Percentiles rank a stretch among this genome's conserved stretches.
Evolutionary conservation across 1,140 invertebrate genomes (phyloP).

Genomic region (Drepana arcuata): DNA sequence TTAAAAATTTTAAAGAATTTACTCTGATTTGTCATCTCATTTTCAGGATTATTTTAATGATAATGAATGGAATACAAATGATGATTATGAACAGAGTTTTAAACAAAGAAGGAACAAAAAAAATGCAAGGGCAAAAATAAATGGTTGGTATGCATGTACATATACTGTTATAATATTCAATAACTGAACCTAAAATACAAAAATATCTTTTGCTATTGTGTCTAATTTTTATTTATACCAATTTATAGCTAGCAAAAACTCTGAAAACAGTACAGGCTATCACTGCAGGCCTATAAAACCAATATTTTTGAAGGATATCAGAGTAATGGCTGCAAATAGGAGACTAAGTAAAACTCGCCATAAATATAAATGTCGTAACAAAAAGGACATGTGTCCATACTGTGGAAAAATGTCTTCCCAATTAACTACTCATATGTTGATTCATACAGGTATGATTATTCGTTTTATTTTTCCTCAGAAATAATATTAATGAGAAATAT

Average conservation of each 20-base stretch:
- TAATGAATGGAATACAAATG: constrained; percentile 1
- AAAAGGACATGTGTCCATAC: constrained; percentile 22
- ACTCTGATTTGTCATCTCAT: constrained; percentile 1
- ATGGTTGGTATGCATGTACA: too few relatives aligned
- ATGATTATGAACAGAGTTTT: constrained; percentile 7
- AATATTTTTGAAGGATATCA: constrained; percentile 16
- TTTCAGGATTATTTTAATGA: constrained; percentile 10
- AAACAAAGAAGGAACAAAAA: too few relatives aligned
- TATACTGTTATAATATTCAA: too few relatives aligned
- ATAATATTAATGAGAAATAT: too few relatives aligned
- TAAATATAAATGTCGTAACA: neutral
- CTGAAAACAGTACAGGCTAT: too few relatives aligned
- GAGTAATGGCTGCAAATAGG: constrained; percentile 6
- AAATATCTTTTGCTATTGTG: too few relatives aligned
- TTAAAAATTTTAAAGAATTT: too few relatives aligned
- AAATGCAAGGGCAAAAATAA: too few relatives aligned
- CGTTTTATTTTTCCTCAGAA: neutral
- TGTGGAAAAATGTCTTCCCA: constrained; percentile 26
- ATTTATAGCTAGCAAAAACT: too few relatives aligned
- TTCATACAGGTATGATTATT: constrained; percentile 21
- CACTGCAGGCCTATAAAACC: constrained; percentile 25
- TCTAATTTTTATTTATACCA: too few relatives aligned
- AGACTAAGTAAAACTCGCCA: constrained; percentile 4
- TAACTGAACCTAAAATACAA: too few relatives aligned
- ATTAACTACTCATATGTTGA: constrained; percentile 20